Conservation (phyloP, 1,140 invertebrate species). For the Camponotus floridanus region DNA sequence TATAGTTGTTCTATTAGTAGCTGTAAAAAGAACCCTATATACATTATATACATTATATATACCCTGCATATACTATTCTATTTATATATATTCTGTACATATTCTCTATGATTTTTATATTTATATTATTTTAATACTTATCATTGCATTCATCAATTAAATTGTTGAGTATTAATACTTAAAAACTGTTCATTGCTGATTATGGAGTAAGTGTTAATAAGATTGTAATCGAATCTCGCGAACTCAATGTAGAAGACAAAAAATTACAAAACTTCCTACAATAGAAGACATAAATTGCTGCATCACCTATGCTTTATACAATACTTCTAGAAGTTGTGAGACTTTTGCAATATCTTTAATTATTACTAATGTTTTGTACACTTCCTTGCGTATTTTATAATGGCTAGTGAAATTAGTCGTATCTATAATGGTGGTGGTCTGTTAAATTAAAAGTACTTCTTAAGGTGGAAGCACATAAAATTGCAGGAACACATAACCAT, state of each 20-base stretch:
- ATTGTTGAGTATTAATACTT: neutral
- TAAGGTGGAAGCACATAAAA: no score
- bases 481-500: no score
- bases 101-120: neutral
- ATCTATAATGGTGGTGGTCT: neutral
- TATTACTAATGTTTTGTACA: neutral
- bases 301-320: neutral
- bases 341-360: neutral
- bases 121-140: neutral
- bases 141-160: neutral
- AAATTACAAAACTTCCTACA: no score
- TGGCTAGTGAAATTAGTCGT: no score
- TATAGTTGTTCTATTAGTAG: neutral
- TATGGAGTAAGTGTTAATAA: no score
- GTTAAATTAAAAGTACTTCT: neutral
- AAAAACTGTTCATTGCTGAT: no score
- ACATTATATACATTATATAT: no score
- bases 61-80: no score
- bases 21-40: neutral
- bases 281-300: neutral
- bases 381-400: no score
- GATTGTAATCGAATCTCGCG: no score
- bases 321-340: conserved; percentile 5
- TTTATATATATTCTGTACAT: neutral
- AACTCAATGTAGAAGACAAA: no score